Evolutionary conservation across 92 coral and sea anemone genomes (phyloP), one percentile per base, ranked within the genome.

Genomic region (Siderastrea siderea): DNA sequence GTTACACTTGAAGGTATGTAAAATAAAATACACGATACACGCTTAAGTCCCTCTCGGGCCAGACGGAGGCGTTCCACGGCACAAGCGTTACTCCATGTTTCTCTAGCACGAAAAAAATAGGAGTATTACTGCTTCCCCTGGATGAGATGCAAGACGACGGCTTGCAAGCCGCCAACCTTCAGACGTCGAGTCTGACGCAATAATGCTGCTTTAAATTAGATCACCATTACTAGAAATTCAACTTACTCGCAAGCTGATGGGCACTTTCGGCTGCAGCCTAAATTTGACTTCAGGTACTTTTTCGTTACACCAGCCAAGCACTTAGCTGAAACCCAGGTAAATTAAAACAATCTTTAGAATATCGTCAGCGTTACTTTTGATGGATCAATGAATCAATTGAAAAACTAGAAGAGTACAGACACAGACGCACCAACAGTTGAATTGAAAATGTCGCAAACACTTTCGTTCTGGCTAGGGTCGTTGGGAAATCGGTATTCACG

Each of bases 211-310:
- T 2, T 55, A 5, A 5, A 55, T 7, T 55, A 2, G 12, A 8
- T 55, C 12, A 1, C 61, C 8, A 55, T 14, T 8, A 7, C 3
- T 2, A 5, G 6, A 17, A 64, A 26, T 7, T 54, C 8, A 55
- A 75, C 83, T 78, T 46, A 79, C 84, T 62, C 47, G 84, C 84
- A 79, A 50, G 84, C 73, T 79, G 84, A 79, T 51, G 84, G 43
- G 7, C 84, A 79, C 74, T 52, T 79, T 52, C 47, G 57, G 47
- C 45, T 48, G 48, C 84, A 79, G 3, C 84, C 72, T 50, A 79
- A 45, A 26, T 51, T 63, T 10, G 71, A 17, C 49, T 14, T 79
- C 15, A 5, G 26, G 59, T 79, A 79, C 12, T 48, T 79, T 67
- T 38, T 79, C 17, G 47, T 47, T 10, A 79, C 73, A 3, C 17